Conservation (phyloP, 2,113 vertebrate species). For the Anguilla japonica region DNA sequence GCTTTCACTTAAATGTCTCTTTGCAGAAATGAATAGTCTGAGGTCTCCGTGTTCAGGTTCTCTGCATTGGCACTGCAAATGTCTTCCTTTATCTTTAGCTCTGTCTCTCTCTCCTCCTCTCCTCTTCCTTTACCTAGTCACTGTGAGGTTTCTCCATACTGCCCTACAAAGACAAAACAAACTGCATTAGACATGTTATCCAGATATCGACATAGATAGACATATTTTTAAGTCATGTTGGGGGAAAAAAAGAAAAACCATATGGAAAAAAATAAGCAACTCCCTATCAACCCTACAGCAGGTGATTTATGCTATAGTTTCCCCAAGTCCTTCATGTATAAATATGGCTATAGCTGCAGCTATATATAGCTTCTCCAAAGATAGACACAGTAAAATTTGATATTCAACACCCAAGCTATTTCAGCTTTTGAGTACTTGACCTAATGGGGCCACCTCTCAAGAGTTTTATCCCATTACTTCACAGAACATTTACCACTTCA, state of each 20-base stretch:
- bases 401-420: slow-evolving; percentile 7
- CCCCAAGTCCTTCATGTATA: not conserved
- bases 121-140: slow-evolving; percentile 64
- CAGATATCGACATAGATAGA: not conserved
- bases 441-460: not conserved
- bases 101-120: not conserved
- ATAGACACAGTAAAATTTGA: slow-evolving; percentile 17
- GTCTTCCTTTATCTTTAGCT: slow-evolving; percentile 20
- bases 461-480: not conserved
- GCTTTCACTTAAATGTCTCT: slow-evolving; percentile 22
- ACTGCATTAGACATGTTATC: not conserved
- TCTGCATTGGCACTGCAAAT: slow-evolving; percentile 38
- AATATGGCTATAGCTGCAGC: slow-evolving; percentile 15
- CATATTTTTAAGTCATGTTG: no score
- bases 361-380: slow-evolving; percentile 20
- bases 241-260: not conserved
- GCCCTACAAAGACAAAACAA: slow-evolving; percentile 64
- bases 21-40: slow-evolving; percentile 7
- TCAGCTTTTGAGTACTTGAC: not conserved
- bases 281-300: not conserved
- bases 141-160: slow-evolving; percentile 85
- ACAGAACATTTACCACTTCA: not conserved
- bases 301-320: not conserved
- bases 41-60: slow-evolving; percentile 12
- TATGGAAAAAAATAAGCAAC: not conserved